phyloP scores from a whole-genome alignment of 2,888 invertebrate genomes.

The Leptopilina myrica region DNA sequence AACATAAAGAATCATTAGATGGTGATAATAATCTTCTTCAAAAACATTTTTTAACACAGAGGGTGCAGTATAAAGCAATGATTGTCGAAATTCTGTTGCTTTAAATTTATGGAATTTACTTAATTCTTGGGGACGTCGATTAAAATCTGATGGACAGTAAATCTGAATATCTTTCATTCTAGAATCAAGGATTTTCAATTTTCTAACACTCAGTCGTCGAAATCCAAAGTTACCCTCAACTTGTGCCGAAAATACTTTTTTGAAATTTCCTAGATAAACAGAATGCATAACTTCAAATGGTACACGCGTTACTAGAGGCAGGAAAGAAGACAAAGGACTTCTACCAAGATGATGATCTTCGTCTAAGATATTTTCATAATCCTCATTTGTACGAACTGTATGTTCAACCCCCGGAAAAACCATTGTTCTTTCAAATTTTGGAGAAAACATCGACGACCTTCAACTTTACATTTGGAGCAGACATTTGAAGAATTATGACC shows the following conservation, averaged over 20 bases:
- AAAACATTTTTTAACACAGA: neutral
- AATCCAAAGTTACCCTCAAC: neutral
- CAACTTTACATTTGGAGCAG: neutral
- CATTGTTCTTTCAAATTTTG: slow-evolving; percentile 39
- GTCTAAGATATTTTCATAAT: slow-evolving; percentile 36
- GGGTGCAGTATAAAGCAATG: neutral
- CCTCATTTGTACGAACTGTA: slow-evolving; percentile 40
- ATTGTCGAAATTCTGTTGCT: slow-evolving; percentile 17
- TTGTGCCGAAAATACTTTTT: slow-evolving; percentile 25
- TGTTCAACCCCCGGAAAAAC: slow-evolving; percentile 45
- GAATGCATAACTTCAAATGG: slow-evolving; percentile 42
- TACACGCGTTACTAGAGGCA: slow-evolving; percentile 34
- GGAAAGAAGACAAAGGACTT: neutral
- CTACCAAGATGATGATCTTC: too few species aligned
- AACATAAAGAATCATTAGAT: neutral
- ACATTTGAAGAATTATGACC: too few species aligned
- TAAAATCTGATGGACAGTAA: neutral
- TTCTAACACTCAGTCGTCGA: slow-evolving; percentile 30
- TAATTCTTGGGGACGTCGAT: neutral
- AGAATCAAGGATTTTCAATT: neutral
- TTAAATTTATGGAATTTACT: neutral
- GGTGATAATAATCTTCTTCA: neutral
- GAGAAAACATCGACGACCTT: slow-evolving; percentile 35
- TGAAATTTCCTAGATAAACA: slow-evolving; percentile 42
- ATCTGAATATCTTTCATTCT: slow-evolving; percentile 23